Base-by-base conservation (phyloP, 2,888 invertebrate genomes). In the Nasonia oneida region DNA sequence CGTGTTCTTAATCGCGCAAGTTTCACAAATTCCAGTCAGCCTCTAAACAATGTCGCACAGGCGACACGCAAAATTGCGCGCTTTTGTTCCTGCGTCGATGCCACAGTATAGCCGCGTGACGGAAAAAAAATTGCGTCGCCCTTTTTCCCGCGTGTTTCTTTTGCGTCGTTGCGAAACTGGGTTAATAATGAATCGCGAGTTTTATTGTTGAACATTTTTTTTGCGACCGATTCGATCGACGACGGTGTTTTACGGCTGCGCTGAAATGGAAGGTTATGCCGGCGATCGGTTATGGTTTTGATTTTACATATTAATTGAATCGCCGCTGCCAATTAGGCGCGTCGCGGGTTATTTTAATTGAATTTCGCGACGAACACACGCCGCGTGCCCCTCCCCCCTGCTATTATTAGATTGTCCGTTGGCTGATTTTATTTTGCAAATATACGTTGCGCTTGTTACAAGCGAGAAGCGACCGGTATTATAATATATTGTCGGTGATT, bases 281-380 rank as follows among this genome's bases (percentile, higher is more conserved):
- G 18, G 5, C 10, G 70, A 74, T 73, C 70, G 53, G 10, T 81
- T 75, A 64, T 70, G 37, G 47, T 33, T 82, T 64, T 53, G n/a
- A 53, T 67, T 82, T 67, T 73, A 39, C 67, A 50, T 82, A 82
- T 57, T 67, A 50, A 67, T 76, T 73, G 53, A 73, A 53, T 82
- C 53, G n/a, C 37, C 39, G 4, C 76, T 76, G 70, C 29, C 57
- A 74, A 74, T 83, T 57, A 50, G 67, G 57, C 47, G n/a, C 29
- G 61, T 5, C 1, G 14, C 70, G 70, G 71, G 50, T 64, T 67
- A 57, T 74, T 82, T 82, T 76, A 82, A 82, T 82, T 82, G 67
- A 67, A 76, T 42, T 50, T 14, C 50, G 14, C 64, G 39, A 47
- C 78, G 67, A 3, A 57, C 18, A 37, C 2, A 23, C 53, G 12